phyloP scores from a whole-genome alignment of 2,888 invertebrate genomes.

The Exocentrus adspersus region DNA sequence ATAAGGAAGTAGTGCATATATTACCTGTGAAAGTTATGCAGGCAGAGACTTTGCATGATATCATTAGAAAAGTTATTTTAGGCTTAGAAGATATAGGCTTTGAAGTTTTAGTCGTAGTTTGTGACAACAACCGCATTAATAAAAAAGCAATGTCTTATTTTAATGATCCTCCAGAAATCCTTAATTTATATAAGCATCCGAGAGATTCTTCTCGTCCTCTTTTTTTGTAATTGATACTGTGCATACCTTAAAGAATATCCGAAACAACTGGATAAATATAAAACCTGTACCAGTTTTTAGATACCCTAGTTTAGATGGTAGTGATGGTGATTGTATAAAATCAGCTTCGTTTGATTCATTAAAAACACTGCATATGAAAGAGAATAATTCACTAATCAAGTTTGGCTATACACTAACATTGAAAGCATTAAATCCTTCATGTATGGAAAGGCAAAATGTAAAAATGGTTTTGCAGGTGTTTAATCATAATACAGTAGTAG shows the following conservation, averaged over 20 bases:
- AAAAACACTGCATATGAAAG: neutral
- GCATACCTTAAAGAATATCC: slow-evolving; percentile 15
- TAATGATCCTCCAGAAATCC: neutral
- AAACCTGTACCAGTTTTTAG: neutral
- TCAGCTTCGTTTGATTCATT: slow-evolving; percentile 18
- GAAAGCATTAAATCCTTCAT: slow-evolving; percentile 22
- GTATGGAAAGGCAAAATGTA: slow-evolving; percentile 21
- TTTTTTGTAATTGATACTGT: slow-evolving; percentile 20
- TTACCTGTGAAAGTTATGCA: slow-evolving; percentile 31
- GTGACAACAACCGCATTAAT: slow-evolving; percentile 41
- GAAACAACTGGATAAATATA: slow-evolving; percentile 28
- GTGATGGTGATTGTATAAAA: neutral
- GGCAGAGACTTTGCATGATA: neutral
- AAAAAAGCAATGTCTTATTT: slow-evolving; percentile 38
- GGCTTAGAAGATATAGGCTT: slow-evolving; percentile 35
- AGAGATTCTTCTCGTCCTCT: neutral
- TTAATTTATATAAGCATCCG: neutral
- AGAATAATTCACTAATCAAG: slow-evolving; percentile 11
- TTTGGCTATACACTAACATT: slow-evolving; percentile 15
- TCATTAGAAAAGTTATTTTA: slow-evolving; percentile 33
- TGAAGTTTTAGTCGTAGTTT: slow-evolving; percentile 34
- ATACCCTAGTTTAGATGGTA: slow-evolving; percentile 15
- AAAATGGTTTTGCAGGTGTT: slow-evolving; percentile 18
- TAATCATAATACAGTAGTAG: neutral
- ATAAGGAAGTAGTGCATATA: slow-evolving; percentile 43